Conservation (phyloP, 2,797 vertebrate species). For the Argya squamiceps region DNA sequence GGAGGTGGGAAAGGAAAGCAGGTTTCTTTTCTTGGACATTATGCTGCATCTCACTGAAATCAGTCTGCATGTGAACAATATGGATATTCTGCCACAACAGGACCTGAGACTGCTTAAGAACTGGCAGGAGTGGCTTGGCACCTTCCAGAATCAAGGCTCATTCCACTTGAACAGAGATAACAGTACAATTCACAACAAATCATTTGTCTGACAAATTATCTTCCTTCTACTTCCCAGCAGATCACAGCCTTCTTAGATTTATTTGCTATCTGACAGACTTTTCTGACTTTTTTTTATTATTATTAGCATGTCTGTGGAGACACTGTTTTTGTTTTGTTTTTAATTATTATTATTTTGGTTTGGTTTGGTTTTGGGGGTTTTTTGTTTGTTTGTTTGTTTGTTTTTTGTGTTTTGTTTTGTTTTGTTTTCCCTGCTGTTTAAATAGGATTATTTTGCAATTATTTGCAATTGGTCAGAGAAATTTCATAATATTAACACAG, state of each 20-base stretch:
- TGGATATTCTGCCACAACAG: background rate
- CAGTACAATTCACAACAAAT: conserved; percentile 43
- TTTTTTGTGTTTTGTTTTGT: too few species aligned
- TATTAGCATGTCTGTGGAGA: background rate
- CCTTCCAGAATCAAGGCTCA: background rate
- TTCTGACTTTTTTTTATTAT: background rate
- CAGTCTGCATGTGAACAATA: background rate
- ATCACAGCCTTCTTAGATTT: conserved; percentile 42
- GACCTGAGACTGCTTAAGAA: background rate
- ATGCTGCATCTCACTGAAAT: background rate
- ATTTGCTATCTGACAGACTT: conserved; percentile 21
- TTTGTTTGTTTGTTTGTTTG: background rate
- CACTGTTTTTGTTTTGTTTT: background rate
- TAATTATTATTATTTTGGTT: background rate
- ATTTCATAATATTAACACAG: background rate
- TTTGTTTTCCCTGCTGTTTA: background rate
- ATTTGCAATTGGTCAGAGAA: background rate
- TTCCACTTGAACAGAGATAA: conserved; percentile 34
- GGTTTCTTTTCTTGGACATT: background rate
- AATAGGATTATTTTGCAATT: background rate
- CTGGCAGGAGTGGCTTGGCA: background rate
- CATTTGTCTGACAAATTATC: conserved; percentile 63
- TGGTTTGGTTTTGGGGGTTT: too few species aligned
- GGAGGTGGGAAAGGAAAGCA: background rate
- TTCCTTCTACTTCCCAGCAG: conserved; percentile 29